A percentile compares a stretch with the other conserved stretches of the same genome.
Evolutionary conservation across 2,797 vertebrate species (phyloP).

Genomic region (Huso huso): DNA sequence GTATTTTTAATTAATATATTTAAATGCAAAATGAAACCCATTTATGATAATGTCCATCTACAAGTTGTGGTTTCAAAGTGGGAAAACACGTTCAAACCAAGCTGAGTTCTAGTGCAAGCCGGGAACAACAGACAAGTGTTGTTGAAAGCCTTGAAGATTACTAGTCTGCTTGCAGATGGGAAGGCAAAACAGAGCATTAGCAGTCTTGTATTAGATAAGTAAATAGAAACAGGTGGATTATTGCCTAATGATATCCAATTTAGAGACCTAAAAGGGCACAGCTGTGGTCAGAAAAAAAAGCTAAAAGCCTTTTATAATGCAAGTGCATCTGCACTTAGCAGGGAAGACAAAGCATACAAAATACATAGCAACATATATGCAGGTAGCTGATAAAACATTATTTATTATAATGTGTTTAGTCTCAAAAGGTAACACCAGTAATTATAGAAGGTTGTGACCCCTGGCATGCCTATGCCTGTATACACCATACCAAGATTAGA

Average conservation of each 20-base stretch:
- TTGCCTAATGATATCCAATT: slow-evolving; percentile 61
- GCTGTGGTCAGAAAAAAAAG: slow-evolving; percentile 51
- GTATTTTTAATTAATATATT: no score
- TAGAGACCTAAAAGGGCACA: slow-evolving; percentile 52
- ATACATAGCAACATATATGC: slow-evolving; percentile 48
- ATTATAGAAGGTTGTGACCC: slow-evolving; percentile 33
- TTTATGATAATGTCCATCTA: no score
- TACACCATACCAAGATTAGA: slow-evolving; percentile 66
- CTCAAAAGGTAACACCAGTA: slow-evolving; percentile 35
- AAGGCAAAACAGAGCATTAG: slow-evolving; percentile 22
- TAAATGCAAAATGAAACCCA: no score
- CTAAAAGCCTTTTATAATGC: slow-evolving; percentile 63
- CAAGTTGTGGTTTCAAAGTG: slow-evolving; percentile 7
- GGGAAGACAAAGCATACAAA: slow-evolving; percentile 38
- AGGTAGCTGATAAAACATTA: slow-evolving; percentile 66
- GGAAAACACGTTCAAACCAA: slow-evolving; percentile 15
- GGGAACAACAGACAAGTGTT: background rate
- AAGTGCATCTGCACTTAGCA: slow-evolving; percentile 53
- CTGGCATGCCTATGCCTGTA: slow-evolving; percentile 52
- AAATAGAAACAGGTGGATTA: slow-evolving; percentile 46
- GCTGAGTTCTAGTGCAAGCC: slow-evolving; percentile 12
- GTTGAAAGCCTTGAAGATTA: slow-evolving; percentile 31
- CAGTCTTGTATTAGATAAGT: slow-evolving; percentile 30
- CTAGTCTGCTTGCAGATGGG: slow-evolving; percentile 21
- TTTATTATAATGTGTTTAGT: slow-evolving; percentile 67